Evolutionary conservation across 2,888 invertebrate genomes (phyloP).

Genomic region (Steinernema carpocapsae): DNA sequence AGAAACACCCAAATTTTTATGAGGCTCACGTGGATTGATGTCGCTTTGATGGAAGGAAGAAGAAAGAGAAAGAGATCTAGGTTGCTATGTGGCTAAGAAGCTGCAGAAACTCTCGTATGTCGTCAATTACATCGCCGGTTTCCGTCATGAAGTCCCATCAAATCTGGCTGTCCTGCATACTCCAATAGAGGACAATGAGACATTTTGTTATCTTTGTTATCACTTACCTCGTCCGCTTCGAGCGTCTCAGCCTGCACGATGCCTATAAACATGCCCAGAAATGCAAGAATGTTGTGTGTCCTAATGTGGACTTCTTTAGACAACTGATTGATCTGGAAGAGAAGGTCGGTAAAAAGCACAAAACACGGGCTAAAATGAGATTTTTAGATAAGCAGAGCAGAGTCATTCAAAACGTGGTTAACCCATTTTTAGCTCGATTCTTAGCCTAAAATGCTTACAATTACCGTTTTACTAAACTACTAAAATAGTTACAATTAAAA

Average conservation of each 20-base stretch:
- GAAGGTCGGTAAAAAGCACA: conserved; percentile 50
- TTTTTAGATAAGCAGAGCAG: conserved; percentile 9
- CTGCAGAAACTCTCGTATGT: conserved; percentile 54
- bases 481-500: too few species aligned
- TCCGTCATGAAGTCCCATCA: conserved; percentile 52
- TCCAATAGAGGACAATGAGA: conserved; percentile 56
- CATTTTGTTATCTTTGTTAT: conserved; percentile 60
- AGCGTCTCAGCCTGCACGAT: conserved; percentile 50
- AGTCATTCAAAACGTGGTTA: conserved; percentile 47
- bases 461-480: too few species aligned
- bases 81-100: conserved; percentile 50
- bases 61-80: too few species aligned
- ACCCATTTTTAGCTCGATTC: too few species aligned
- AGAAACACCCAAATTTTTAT: too few species aligned
- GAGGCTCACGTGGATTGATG: too few species aligned
- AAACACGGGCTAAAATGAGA: neutral
- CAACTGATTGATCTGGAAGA: conserved; percentile 60
- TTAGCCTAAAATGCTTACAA: too few species aligned
- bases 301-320: conserved; percentile 63
- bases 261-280: conserved; percentile 58
- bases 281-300: conserved; percentile 57
- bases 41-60: too few species aligned
- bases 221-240: conserved; percentile 56
- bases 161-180: conserved; percentile 43
- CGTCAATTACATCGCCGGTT: conserved; percentile 58